Conservation (phyloP, 2,113 vertebrate species). For the Paramormyrops kingsleyae region DNA sequence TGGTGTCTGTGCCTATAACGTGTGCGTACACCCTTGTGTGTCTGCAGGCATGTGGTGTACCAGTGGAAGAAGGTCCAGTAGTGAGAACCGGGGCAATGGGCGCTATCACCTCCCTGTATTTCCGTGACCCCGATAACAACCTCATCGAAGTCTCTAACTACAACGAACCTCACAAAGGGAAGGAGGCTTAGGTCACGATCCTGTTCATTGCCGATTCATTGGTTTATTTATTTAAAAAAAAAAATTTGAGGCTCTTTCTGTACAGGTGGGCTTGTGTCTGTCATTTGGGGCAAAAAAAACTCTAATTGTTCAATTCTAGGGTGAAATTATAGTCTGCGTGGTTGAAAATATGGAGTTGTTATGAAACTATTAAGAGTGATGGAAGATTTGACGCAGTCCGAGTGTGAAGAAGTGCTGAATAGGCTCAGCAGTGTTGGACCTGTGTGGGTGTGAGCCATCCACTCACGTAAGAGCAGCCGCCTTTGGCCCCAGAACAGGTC, state of each 20-base stretch:
- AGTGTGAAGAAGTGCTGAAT: not conserved
- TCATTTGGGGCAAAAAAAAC: not conserved
- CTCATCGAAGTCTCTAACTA: constrained; percentile 84
- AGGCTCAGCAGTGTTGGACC: not conserved
- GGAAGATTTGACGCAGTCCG: not conserved
- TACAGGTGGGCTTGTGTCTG: not conserved
- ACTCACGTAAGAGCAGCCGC: not conserved
- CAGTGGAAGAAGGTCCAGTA: constrained; percentile 77
- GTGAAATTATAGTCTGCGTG: not conserved
- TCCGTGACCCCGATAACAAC: constrained; percentile 79
- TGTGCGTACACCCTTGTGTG: constrained; percentile 8
- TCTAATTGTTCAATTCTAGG: not conserved
- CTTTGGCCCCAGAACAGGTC: not conserved
- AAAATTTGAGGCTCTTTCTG: not conserved
- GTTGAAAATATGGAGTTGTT: constrained; percentile 7
- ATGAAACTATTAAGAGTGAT: not conserved
- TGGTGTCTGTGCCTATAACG: not conserved
- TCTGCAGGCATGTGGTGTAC: constrained; percentile 68
- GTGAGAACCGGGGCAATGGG: constrained; percentile 74
- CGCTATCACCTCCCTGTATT: constrained; percentile 76
- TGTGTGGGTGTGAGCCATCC: not conserved
- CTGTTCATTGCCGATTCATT: not conserved
- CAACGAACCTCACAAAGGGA: constrained; percentile 11
- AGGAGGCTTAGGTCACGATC: not conserved
- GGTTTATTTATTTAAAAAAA: not conserved